These are phyloP conservation scores for Gnathonemus longibarbis DNA, from an alignment of 2,113 vertebrate species.

Conservation along the genomic window DNA sequence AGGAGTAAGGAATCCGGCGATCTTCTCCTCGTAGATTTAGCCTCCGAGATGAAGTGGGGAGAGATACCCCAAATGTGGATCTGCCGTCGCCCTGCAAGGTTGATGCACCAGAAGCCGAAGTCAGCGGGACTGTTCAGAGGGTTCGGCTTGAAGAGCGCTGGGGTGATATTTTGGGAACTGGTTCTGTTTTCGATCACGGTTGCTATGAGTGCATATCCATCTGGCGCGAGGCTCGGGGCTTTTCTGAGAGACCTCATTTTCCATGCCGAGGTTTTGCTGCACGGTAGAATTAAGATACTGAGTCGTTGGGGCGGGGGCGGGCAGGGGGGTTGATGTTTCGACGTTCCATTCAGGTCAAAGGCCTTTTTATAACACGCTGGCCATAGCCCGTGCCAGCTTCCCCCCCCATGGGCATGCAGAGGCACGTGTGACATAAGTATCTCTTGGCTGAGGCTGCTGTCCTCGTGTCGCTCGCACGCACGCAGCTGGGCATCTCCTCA, in stretches of 20 bases:
- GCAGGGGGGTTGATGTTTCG: constrained; percentile 33
- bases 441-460: constrained; percentile 25
- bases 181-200: constrained; percentile 46
- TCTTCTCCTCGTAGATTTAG: background rate
- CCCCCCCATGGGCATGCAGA: background rate
- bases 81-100: background rate
- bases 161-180: constrained; percentile 45
- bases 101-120: background rate
- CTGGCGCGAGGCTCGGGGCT: constrained; percentile 32
- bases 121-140: constrained; percentile 37
- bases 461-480: background rate
- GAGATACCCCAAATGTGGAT: background rate
- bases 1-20: background rate
- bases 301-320: constrained; percentile 15
- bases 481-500: background rate
- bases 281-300: constrained; percentile 35
- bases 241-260: constrained; percentile 34
- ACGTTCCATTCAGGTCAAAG: constrained; percentile 39
- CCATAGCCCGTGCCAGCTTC: background rate
- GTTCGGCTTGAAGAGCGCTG: constrained; percentile 26
- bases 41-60: background rate
- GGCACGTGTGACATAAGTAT: constrained; percentile 30
- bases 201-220: constrained; percentile 41
- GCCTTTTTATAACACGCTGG: constrained; percentile 51
- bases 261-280: constrained; percentile 27